phyloP scores from a whole-genome alignment of 2,888 invertebrate genomes.

The Drosophila prostipennis region DNA sequence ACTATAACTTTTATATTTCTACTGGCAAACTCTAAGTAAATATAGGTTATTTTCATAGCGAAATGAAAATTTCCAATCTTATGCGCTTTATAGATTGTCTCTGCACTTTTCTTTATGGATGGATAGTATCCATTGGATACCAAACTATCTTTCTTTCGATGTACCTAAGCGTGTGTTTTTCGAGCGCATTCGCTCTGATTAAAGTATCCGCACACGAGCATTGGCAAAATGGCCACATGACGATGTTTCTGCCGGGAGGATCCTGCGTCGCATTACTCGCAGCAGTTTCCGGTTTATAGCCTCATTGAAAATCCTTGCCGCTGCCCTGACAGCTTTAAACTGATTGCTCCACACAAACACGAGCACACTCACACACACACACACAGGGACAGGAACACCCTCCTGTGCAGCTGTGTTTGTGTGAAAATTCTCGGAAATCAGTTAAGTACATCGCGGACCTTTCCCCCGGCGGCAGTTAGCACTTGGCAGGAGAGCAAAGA shows the following conservation, averaged over 20 bases:
- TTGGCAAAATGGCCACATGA: slow-evolving; percentile 23
- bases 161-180: slow-evolving; percentile 11
- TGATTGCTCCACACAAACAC: slow-evolving; percentile 57
- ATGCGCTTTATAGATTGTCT: not conserved
- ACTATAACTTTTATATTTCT: not conserved
- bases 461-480: slow-evolving; percentile 55
- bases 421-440: slow-evolving; percentile 67
- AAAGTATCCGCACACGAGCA: slow-evolving; percentile 54
- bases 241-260: slow-evolving; percentile 29
- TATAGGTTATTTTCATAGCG: not conserved
- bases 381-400: slow-evolving; percentile 9
- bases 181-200: slow-evolving; percentile 55
- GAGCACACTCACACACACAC: not conserved
- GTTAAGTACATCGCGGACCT: slow-evolving; percentile 67
- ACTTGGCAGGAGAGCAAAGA: slow-evolving; percentile 60
- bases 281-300: slow-evolving; percentile 63
- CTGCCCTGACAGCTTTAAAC: slow-evolving; percentile 70
- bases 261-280: slow-evolving; percentile 50
- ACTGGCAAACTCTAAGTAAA: not conserved
- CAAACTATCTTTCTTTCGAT: slow-evolving; percentile 17
- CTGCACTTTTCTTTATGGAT: not conserved
- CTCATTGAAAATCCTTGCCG: slow-evolving; percentile 59
- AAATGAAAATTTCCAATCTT: not conserved
- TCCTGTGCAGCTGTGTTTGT: slow-evolving; percentile 19
- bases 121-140: too few species aligned